Base-by-base conservation (phyloP, 2,113 vertebrate genomes). In the Neodontobutis hainanensis region DNA sequence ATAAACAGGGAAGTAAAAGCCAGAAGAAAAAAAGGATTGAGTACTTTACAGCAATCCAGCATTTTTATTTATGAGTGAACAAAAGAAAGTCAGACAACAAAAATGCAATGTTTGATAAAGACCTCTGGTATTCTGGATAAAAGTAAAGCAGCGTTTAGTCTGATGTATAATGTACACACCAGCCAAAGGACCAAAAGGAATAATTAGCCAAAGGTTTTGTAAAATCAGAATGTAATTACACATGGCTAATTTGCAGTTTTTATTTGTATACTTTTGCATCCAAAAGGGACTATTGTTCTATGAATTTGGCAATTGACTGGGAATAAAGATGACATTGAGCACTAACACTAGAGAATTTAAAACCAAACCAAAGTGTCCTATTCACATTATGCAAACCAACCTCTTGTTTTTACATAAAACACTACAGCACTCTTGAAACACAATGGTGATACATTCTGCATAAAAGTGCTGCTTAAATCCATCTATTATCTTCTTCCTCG, bases 381-480 rank as follows among this genome's bases (percentile, higher is more conserved):
- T n/a, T 34, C 9, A 63, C 19, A 69, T 76, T 59, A 63, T 51
- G 44, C 69, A 71, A 64, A 65, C 45, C 73, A 81, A 52, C 45
- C 65, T 71, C 77, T 82, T 48, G 15, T 12, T 57, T 65, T 69
- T 66, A 53, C 49, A 74, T 74, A 61, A 78, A 76, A 52, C 36
- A 8, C 57, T 14, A 43, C 50, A 49, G 47, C 45, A 8, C 50
- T 8, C 65, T 84, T 80, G 62, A 68, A 6, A 57, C 36, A 65
- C 52, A 72, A 63, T 27, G 27, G 11, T 10, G 19, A 65, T 69
- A 61, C 77, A 45, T 67, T 87, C 63, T 9, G 61, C 14, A 15
- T 35, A 36, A 16, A 75, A 86, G 75, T 71, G 56, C 61, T 34
- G 47, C 61, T 70, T 62, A 6, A 27, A 35, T 55, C 1, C 8